Base-by-base conservation (phyloP, 2,797 vertebrate species). In the Odontamblyopus lacepedii region DNA sequence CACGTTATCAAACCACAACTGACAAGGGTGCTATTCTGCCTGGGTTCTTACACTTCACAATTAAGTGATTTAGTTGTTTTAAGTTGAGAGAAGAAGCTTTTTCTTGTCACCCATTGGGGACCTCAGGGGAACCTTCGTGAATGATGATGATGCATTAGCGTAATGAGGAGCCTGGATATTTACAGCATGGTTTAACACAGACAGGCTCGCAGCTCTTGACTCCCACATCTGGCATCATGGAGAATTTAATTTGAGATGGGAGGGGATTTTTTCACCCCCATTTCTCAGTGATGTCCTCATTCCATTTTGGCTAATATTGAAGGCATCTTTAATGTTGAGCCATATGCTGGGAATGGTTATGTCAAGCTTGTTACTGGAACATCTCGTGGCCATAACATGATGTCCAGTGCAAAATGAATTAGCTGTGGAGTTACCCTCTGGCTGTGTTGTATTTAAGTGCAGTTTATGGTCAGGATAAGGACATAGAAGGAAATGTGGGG, bases 31-130 rank as follows among this genome's bases (percentile, higher is more conserved):
- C 57, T 63, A 84, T 81, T 83, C 81, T 77, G 59, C 68, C 67
- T 41, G 4, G 27, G 66, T 68, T 79, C 77, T 76, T 78, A 81
- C 65, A 84, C 79, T 78, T 71, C 57, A 77, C 83, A 87, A 86
- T 87, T 85, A 81, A 90, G 85, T 74, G 61, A 86, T 87, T 89
- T 84, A 83, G 79, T 88, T 87, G 79, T 87, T 88, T 88, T 80
- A 83, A 79, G 72, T 83, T 83, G 80, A 90, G 82, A 82, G 76
- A 81, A 87, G 72, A 77, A 74, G 76, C 77, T 87, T 86, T 71
- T 67, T 60, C 51, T 55, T 38, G 50, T 15, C 35, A 44, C 53
- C 69, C 63, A 51, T 15, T 51, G 5, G 30, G 72, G 74, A 87
- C 69, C 72, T 72, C 74, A 73, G 29, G 66, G 60, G 72, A 73